These are phyloP conservation scores for Phoxinus phoxinus DNA, from an alignment of 2,113 vertebrate species.

Conservation along the genomic window DNA sequence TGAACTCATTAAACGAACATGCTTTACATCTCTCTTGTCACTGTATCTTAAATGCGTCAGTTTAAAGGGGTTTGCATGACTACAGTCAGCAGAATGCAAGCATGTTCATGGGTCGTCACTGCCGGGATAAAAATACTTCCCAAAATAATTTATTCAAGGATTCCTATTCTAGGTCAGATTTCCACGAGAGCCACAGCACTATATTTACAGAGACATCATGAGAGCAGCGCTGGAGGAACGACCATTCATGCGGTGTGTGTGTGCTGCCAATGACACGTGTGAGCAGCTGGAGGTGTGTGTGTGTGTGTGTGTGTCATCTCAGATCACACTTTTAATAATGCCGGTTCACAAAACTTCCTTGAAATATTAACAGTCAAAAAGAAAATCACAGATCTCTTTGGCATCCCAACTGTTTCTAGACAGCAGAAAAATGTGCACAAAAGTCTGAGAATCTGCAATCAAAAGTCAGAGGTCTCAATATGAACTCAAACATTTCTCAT, in stretches of 20 bases:
- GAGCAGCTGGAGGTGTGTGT: background rate
- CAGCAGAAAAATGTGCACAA: no score
- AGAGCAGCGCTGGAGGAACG: background rate
- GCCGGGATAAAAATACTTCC: constrained; percentile 22
- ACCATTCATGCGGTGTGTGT: background rate
- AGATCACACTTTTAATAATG: background rate
- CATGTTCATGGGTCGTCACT: background rate
- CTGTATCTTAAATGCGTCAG: background rate
- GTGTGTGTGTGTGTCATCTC: background rate
- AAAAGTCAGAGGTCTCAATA: no score
- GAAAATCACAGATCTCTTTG: no score
- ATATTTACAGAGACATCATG: constrained; percentile 15
- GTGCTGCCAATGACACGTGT: background rate
- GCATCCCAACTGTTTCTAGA: no score
- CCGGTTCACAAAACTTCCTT: background rate
- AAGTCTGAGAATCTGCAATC: no score
- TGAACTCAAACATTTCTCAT: no score
- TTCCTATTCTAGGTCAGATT: constrained; percentile 47
- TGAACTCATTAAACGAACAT: background rate
- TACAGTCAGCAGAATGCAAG: background rate
- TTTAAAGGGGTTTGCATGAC: no score
- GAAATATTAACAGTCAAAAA: no score
- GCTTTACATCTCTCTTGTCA: background rate
- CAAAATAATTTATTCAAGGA: constrained; percentile 4
- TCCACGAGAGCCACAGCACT: constrained; percentile 16